Evolutionary conservation across 2,888 invertebrate genomes (phyloP).

Genomic region (Apamea sordens): DNA sequence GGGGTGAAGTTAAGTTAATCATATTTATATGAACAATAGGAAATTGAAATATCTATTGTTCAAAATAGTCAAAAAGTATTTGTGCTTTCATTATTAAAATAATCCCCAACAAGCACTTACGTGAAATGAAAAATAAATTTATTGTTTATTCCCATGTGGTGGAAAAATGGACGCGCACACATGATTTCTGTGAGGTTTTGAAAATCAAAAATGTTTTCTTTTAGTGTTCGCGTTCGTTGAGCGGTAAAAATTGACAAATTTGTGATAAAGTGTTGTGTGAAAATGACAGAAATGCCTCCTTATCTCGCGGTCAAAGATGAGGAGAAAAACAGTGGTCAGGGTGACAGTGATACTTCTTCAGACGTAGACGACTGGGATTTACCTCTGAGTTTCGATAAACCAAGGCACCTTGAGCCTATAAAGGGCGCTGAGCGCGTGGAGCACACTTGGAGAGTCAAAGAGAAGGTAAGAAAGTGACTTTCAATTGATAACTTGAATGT

Average conservation of each 20-base stretch:
- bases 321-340: conserved; percentile 83
- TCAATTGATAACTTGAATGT: conserved; percentile 56
- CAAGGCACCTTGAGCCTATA: conserved; percentile 89
- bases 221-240: conserved; percentile 75
- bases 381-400: conserved; percentile 93
- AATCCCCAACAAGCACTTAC: conserved; percentile 15
- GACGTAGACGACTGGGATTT: conserved; percentile 92
- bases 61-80: background rate
- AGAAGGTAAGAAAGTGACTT: conserved; percentile 91
- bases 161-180: conserved; percentile 89
- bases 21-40: background rate
- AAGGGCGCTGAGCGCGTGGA: conserved; percentile 92
- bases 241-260: conserved; percentile 73
- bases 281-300: conserved; percentile 90
- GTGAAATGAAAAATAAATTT: conserved; percentile 71
- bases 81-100: background rate
- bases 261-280: conserved; percentile 79
- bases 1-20: background rate
- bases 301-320: conserved; percentile 87
- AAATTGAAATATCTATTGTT: too few species aligned
- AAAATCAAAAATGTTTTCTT: conserved; percentile 86
- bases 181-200: conserved; percentile 84
- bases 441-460: conserved; percentile 98
- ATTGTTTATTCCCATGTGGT: conserved; percentile 89
- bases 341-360: conserved; percentile 84